Conservation (phyloP, 2,113 vertebrate species). For the Tyrannus savana region DNA sequence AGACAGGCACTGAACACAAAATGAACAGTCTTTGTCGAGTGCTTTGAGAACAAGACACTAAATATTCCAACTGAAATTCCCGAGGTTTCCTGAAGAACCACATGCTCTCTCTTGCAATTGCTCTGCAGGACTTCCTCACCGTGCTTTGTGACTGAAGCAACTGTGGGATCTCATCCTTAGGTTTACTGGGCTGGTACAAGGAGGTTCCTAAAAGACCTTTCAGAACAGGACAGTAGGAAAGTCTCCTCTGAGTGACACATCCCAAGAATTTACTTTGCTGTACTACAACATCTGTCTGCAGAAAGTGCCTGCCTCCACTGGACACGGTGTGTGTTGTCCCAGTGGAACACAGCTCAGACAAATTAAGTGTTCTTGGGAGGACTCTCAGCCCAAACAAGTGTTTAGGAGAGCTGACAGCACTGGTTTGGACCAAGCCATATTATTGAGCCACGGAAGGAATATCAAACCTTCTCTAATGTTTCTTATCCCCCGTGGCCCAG, state of each 20-base stretch:
- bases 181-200: background rate
- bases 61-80: background rate
- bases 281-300: background rate
- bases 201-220: background rate
- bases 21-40: background rate
- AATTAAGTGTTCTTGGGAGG: constrained; percentile 19
- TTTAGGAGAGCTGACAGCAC: background rate
- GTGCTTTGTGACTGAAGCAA: background rate
- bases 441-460: background rate
- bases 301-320: background rate
- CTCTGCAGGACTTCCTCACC: background rate
- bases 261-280: background rate
- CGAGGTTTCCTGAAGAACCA: background rate
- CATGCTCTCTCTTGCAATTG: background rate
- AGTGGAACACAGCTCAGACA: background rate
- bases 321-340: background rate
- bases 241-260: background rate
- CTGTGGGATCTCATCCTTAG: background rate
- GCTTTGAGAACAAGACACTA: background rate
- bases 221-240: background rate
- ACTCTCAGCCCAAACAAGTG: background rate
- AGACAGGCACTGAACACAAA: background rate
- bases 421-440: background rate
- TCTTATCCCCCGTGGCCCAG: background rate
- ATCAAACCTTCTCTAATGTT: background rate